These are phyloP conservation scores for Copsychus sechellarum DNA, from an alignment of 2,113 vertebrate species.

Conservation along the genomic window DNA sequence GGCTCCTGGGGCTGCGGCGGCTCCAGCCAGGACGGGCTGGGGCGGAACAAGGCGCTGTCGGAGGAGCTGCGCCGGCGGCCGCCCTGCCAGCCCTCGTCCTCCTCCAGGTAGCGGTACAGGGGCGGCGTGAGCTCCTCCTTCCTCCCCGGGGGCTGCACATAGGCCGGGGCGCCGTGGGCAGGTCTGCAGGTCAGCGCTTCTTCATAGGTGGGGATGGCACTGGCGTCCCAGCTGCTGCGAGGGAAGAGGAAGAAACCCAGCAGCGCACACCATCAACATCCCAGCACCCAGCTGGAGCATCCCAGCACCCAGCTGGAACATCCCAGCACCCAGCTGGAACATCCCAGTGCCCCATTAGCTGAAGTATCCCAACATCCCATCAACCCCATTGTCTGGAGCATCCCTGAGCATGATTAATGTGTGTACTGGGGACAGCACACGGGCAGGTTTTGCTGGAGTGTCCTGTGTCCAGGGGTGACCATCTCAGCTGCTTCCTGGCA, in stretches of 20 bases:
- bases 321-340: neutral
- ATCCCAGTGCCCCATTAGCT: neutral
- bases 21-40: constrained; percentile 20
- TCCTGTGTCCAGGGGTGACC: neutral
- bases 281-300: neutral
- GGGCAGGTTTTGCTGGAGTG: neutral
- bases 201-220: constrained; percentile 57
- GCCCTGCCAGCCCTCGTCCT: neutral
- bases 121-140: constrained; percentile 20
- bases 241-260: neutral
- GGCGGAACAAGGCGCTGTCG: constrained; percentile 40
- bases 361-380: too few relatives aligned
- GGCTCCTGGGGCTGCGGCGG: neutral
- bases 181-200: constrained; percentile 65
- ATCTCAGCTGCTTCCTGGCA: fast-evolving
- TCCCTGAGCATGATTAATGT: neutral
- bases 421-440: fast-evolving
- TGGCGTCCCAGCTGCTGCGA: constrained; percentile 28
- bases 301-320: neutral
- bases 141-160: neutral
- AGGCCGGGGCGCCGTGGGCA: neutral
- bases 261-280: fast-evolving
- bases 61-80: constrained; percentile 14
- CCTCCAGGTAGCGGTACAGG: constrained; percentile 26
- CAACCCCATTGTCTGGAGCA: neutral